Conservation (phyloP, 2,888 invertebrate genomes). For the Hirtodrosophila confusa region DNA sequence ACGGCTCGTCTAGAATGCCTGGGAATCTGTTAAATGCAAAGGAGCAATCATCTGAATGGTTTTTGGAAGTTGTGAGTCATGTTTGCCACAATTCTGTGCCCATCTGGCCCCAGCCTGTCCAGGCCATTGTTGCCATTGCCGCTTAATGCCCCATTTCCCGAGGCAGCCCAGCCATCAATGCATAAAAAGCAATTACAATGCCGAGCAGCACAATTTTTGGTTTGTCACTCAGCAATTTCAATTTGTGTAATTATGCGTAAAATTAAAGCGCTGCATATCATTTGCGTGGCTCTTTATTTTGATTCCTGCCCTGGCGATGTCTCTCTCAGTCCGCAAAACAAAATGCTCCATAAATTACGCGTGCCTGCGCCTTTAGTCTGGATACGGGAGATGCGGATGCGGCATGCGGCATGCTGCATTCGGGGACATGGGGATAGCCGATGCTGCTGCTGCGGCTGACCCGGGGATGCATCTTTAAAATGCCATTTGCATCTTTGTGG, state of each 20-base stretch:
- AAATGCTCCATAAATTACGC: conserved; percentile 80
- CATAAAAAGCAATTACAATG: conserved; percentile 71
- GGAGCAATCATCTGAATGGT: neutral
- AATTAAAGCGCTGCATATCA: conserved; percentile 80
- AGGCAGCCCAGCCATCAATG: conserved; percentile 41
- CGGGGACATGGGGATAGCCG: neutral
- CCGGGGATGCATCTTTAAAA: conserved; percentile 82
- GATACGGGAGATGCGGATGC: conserved; percentile 4
- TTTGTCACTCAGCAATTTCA: conserved; percentile 77
- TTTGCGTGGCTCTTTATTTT: conserved; percentile 65
- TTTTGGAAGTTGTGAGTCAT: neutral
- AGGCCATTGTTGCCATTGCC: conserved; percentile 32
- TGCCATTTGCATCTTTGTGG: conserved; percentile 83
- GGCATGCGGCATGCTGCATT: neutral
- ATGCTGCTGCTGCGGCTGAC: conserved; percentile 58
- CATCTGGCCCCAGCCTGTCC: conserved; percentile 22
- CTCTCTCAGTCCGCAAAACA: conserved; percentile 39
- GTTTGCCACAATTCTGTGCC: neutral
- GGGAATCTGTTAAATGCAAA: conserved; percentile 7
- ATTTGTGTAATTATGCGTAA: conserved; percentile 80
- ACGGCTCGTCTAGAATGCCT: conserved; percentile 4
- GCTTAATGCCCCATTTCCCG: conserved; percentile 58
- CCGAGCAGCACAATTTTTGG: conserved; percentile 43
- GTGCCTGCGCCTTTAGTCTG: conserved; percentile 58
- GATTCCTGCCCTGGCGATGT: conserved; percentile 39